Conservation (phyloP, 2,888 invertebrate species). For the Hetaerina titia region DNA sequence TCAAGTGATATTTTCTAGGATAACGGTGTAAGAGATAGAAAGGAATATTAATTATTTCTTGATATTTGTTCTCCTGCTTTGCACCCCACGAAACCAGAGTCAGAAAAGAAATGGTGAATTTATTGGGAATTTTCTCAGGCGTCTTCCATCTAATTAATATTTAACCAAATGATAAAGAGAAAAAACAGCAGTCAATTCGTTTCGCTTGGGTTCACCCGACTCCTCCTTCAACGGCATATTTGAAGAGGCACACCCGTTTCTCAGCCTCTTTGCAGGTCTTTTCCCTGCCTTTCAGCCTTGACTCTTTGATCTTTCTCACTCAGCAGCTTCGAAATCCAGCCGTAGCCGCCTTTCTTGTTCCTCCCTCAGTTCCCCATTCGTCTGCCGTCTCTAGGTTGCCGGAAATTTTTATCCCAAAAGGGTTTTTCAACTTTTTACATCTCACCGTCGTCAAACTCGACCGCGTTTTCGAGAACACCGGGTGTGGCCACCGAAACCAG, state of each 20-base stretch:
- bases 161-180: background rate
- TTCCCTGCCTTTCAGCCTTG: background rate
- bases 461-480: too few relatives aligned
- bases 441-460: too few relatives aligned
- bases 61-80: background rate
- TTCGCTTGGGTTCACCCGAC: background rate
- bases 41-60: background rate
- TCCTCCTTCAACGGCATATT: background rate
- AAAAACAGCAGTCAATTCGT: background rate
- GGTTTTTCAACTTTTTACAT: background rate
- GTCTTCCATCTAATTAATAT: background rate
- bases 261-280: background rate
- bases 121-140: background rate
- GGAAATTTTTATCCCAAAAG: background rate
- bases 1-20: background rate
- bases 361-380: background rate
- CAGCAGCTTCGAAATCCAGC: background rate
- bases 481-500: too few relatives aligned
- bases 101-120: background rate
- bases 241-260: conserved; percentile 23
- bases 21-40: background rate
- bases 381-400: background rate
- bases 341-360: background rate
- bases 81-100: background rate
- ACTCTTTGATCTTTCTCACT: background rate